These are phyloP conservation scores for Physocephala rufipes DNA, from an alignment of 2,888 invertebrate species.

Conservation along the genomic window DNA sequence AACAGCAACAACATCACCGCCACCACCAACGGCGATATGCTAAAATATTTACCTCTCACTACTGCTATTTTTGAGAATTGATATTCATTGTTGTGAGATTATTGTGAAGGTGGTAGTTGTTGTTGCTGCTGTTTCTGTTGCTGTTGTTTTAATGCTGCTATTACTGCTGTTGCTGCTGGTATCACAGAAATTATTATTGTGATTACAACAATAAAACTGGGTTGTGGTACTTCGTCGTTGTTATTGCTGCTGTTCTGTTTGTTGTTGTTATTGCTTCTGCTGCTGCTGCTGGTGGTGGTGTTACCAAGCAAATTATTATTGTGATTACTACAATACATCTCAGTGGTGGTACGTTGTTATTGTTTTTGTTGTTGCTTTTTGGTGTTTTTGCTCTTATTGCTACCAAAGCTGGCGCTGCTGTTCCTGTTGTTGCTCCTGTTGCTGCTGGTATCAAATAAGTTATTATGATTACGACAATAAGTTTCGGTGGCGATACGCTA, in stretches of 20 bases:
- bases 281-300: slow-evolving; percentile 8
- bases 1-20: no score
- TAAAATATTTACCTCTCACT: no score
- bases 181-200: neutral
- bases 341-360: no score
- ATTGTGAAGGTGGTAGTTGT: neutral
- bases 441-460: no score
- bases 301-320: slow-evolving; percentile 5
- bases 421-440: slow-evolving; percentile 4
- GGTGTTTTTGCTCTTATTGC: neutral
- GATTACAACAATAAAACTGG: neutral
- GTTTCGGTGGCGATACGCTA: no score
- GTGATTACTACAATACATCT: no score
- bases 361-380: neutral
- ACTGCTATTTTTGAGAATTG: no score
- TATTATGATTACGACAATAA: no score
- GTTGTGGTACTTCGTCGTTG: neutral
- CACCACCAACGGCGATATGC: no score
- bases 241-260: neutral
- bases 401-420: slow-evolving; percentile 16
- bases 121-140: neutral
- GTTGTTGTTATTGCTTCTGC: neutral
- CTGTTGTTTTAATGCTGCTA: neutral
- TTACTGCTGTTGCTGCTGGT: neutral
- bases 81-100: neutral